Base-by-base conservation (phyloP, 2,888 invertebrate species). In the Heliconius hortense region DNA sequence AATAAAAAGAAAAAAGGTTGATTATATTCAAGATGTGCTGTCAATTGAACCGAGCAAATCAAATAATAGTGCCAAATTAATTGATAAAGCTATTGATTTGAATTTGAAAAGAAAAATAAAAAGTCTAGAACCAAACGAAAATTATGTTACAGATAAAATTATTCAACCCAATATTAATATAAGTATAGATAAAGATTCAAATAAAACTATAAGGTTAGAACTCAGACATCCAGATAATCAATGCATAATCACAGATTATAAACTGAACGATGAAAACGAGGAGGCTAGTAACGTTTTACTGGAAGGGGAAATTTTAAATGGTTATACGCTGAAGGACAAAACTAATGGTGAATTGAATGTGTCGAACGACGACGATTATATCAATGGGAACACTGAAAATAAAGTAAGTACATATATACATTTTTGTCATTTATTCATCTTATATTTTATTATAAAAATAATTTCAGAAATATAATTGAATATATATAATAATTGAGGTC, bases 121-220 rank as follows among this genome's bases (percentile, higher is more conserved):
- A 78, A 80, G 80, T 56, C 84, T 83, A 62, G 84, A 84, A 78
- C 15, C 74, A 21, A 76, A 79, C 24, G 84, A 85, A 71, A 84
- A 84, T 76, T 89, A 88, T 59, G 85, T 75, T 26, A 77, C 81
- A 62, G 81, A 81, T 53, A 84, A 82, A 77, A 77, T 81, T 26
- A 77, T 79, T 5, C 78, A 82, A 56, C 86, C 89, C 3, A 89
- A 90, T 84, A 86, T 91, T 75, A 90, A 88, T 81, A 89, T 89
- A 74, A 87, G 86, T 79, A 87, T 89, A 78, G 89, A 89, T 80
- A 90, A 89, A 69, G 88, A 89, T 80, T 83, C 87, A 11, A 85
- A 83, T 81, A 90, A 88, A 80, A 88, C 89, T 4, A 89, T 90
- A 66, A 82, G 92, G 74, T 80, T 93, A 21, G 79, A 80, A 63